phyloP scores from a whole-genome alignment of 2,113 vertebrate genomes.

The Glareola pratincola region DNA sequence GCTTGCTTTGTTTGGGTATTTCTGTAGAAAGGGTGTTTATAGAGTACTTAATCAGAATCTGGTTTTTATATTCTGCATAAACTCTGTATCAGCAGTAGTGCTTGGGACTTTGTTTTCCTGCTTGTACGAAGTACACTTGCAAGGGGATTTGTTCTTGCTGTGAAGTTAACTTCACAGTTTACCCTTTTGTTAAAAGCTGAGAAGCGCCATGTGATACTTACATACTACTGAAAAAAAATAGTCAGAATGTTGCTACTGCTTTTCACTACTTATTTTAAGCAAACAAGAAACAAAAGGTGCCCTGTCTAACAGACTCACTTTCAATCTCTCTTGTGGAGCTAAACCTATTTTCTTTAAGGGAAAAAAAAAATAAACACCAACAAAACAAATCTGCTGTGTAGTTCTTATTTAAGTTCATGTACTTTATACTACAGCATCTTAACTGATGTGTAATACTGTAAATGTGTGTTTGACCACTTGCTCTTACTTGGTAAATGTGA shows the following conservation, averaged over 20 bases:
- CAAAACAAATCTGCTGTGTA: not conserved
- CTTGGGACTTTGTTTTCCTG: not conserved
- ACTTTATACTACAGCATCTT: fast-evolving
- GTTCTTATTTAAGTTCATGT: not conserved
- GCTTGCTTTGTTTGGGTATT: not conserved
- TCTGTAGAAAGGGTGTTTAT: not conserved
- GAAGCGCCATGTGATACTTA: not conserved
- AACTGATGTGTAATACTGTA: not conserved
- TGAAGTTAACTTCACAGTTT: not conserved
- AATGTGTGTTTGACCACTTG: not conserved
- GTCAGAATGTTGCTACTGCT: not conserved
- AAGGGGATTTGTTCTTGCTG: not conserved
- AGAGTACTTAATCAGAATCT: not conserved
- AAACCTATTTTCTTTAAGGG: not conserved
- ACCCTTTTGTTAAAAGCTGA: not conserved
- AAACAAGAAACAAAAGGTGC: constrained; percentile 3
- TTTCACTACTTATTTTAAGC: not conserved
- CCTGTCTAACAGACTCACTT: not conserved
- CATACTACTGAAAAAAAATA: not conserved
- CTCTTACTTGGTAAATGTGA: not conserved
- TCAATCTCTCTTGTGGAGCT: not conserved
- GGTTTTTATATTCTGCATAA: not conserved
- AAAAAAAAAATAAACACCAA: not conserved
- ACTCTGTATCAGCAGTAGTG: not conserved
- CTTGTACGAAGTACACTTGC: not conserved